phyloP scores from a whole-genome alignment of 2,888 invertebrate species.

The Agelastica alni region DNA sequence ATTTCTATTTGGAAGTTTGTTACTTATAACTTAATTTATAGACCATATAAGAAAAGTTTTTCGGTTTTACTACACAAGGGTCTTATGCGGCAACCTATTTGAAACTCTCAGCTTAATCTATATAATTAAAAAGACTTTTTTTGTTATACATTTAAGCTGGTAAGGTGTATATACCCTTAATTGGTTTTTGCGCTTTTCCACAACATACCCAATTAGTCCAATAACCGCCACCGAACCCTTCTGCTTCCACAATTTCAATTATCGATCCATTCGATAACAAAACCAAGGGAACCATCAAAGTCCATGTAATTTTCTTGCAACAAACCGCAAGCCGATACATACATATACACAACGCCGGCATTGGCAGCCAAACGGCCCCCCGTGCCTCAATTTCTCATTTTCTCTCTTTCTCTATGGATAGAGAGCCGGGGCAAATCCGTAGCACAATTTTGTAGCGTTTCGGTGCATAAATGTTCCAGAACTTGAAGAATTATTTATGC shows the following conservation, averaged over 20 bases:
- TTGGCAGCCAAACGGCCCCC: slow-evolving; percentile 1
- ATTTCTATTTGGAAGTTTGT: too few relatives aligned
- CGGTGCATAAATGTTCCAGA: not conserved
- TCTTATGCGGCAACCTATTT: too few relatives aligned
- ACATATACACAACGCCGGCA: slow-evolving; percentile 4
- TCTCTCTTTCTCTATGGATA: not conserved
- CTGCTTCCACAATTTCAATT: slow-evolving; percentile 16
- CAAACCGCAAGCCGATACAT: slow-evolving; percentile 17
- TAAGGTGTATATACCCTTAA: not conserved
- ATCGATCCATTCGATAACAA: slow-evolving; percentile 17
- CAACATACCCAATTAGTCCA: slow-evolving; percentile 16
- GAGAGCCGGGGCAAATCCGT: not conserved
- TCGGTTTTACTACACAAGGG: too few relatives aligned
- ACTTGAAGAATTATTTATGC: not conserved
- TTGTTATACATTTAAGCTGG: too few relatives aligned
- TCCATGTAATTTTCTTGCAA: slow-evolving; percentile 22
- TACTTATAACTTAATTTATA: too few relatives aligned
- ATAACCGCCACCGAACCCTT: slow-evolving; percentile 1
- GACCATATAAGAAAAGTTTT: too few relatives aligned
- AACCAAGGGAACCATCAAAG: slow-evolving; percentile 11
- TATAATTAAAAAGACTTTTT: not conserved
- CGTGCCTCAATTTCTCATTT: not conserved
- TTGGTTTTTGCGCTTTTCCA: slow-evolving; percentile 1
- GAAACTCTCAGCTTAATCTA: not conserved
- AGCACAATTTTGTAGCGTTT: not conserved